These are phyloP conservation scores for Sebastes jordani DNA, from an alignment of 2,797 vertebrate species.

Conservation along the genomic window DNA sequence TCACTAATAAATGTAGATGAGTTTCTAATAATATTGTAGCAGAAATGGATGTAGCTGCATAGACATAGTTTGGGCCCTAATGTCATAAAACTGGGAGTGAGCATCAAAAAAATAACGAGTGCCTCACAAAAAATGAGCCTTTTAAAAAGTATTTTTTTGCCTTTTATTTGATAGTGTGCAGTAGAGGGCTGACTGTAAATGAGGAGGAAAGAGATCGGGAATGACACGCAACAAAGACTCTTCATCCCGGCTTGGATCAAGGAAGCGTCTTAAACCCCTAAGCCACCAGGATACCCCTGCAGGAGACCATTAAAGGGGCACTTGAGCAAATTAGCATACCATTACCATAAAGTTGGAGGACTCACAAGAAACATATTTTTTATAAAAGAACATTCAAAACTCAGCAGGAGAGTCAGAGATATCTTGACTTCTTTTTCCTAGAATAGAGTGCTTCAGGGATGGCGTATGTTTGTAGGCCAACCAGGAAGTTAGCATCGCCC, in stretches of 20 bases:
- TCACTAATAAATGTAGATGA: neutral
- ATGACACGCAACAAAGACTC: neutral
- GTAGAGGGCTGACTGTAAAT: neutral
- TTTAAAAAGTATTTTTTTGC: neutral
- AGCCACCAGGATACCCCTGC: neutral
- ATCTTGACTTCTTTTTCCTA: neutral
- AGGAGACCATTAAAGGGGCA: neutral
- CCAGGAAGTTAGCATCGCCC: too few species aligned
- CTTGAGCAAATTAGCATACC: neutral
- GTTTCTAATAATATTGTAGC: neutral
- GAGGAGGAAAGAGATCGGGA: neutral
- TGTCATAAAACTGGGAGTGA: neutral
- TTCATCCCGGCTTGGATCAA: neutral
- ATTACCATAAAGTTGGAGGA: neutral
- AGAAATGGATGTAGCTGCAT: neutral
- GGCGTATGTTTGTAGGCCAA: too few species aligned
- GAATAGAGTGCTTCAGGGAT: too few species aligned
- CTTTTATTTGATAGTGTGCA: neutral
- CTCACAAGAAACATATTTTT: neutral
- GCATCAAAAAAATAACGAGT: neutral
- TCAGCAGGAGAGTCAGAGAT: neutral
- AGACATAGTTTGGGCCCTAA: neutral
- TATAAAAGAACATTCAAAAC: neutral
- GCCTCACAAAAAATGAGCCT: neutral
- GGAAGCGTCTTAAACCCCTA: neutral